Conservation (phyloP, 2,797 vertebrate genomes). For the Myotis daubentonii region DNA sequence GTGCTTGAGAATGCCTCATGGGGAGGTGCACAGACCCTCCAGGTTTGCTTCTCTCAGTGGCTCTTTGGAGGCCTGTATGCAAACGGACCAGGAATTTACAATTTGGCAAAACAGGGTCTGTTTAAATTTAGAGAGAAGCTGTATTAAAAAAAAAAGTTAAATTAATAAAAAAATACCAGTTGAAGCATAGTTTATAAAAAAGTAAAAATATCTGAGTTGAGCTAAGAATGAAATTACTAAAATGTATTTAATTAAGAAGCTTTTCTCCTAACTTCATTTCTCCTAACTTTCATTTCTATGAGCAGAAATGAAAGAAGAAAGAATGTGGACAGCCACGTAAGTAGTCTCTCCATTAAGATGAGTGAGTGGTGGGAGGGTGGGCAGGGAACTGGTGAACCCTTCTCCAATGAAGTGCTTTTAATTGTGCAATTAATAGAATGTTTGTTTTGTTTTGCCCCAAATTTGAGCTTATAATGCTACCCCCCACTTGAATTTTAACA, state of each 20-base stretch:
- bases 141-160: not conserved
- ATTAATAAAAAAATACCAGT: not conserved
- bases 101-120: not conserved
- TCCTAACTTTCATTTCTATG: not conserved
- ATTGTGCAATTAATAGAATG: conserved; percentile 68
- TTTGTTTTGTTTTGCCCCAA: conserved; percentile 67
- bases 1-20: not conserved
- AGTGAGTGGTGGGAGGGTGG: not conserved
- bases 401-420: conserved; percentile 67
- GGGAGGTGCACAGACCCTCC: not conserved
- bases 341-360: not conserved
- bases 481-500: conserved; percentile 74
- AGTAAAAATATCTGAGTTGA: not conserved
- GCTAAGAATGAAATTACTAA: conserved; percentile 22
- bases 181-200: not conserved
- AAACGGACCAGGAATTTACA: not conserved
- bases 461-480: conserved; percentile 52
- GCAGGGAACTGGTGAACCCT: not conserved
- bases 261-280: not conserved
- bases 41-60: not conserved
- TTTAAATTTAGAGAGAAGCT: conserved; percentile 17
- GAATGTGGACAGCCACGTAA: fast-evolving
- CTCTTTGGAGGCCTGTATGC: not conserved
- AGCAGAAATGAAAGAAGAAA: not conserved
- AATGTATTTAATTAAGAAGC: not conserved